Conservation (phyloP, 2,888 invertebrate species). For the Eupithecia pulchellata region DNA sequence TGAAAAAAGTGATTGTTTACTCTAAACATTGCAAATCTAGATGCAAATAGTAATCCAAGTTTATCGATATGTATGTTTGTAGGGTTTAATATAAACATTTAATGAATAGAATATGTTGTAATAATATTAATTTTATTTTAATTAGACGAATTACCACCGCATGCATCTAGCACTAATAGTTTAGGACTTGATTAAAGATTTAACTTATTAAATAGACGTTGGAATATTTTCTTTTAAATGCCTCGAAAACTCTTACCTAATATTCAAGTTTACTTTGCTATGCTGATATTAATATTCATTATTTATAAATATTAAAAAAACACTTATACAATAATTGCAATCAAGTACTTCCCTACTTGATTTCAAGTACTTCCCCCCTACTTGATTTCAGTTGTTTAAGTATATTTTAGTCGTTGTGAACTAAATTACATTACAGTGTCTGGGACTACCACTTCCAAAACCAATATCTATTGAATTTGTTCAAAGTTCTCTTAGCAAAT, state of each 20-base stretch:
- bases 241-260: too few species aligned
- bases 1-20: neutral
- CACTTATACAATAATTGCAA: too few species aligned
- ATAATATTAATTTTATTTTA: neutral
- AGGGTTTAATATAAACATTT: neutral
- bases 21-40: neutral
- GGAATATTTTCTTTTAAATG: neutral
- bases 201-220: neutral
- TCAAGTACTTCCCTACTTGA: too few species aligned
- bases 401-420: too few species aligned
- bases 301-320: too few species aligned
- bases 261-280: too few species aligned
- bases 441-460: neutral
- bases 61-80: neutral
- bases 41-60: neutral
- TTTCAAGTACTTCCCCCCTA: too few species aligned
- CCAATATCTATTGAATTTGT: neutral
- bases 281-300: too few species aligned
- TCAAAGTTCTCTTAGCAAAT: neutral
- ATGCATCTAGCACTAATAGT: neutral
- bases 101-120: neutral
- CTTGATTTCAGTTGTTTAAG: too few species aligned
- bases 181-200: neutral
- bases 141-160: conserved; percentile 3
- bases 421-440: neutral